Base-by-base conservation (phyloP, 1,140 invertebrate species). In the Zeugodacus cucurbitae region DNA sequence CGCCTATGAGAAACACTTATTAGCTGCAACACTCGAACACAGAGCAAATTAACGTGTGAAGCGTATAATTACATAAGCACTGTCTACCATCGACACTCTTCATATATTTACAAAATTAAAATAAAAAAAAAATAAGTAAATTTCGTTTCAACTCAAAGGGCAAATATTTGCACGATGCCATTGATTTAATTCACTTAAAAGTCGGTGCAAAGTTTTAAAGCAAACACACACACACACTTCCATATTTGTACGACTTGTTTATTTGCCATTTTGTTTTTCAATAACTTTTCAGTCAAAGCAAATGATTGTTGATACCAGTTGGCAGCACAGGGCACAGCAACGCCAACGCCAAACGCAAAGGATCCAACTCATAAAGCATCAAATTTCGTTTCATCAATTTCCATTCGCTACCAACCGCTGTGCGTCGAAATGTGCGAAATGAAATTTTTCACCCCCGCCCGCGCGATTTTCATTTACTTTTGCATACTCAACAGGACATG, bases 221-320 rank as follows among this genome's bases (percentile, higher is more conserved):
- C 41, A 44, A 82, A 82, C n/a, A 82, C 20, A 22, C 41, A 26
- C 34, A 48, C 41, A 54, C 26, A 82, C 26, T 1, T 82, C 26
- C n/a, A 29, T 4, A 82, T 48, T 2, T 44, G 20, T 74, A 17
- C n/a, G 20, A 82, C 41, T 41, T 82, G 34, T 48, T 54, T 54
- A 78, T 37, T 41, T 37, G 34, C 20, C 17, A 44, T 41, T 74
- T 37, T 74, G 32, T 74, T 82, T 82, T 82, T 82, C n/a, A 29
- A 82, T 82, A 82, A 82, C 74, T 82, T 82, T 82, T 82, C 74
- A 82, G 74, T 82, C 74, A 82, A 82, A 82, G 74, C 74, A 82
- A 48, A 82, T 82, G 74, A 82, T 48, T 82, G 74, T 82, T 48
- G 74, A n/a, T n/a, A 74, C 10, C 67, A 37, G 67, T 37, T 41